Conservation (phyloP, 1,140 invertebrate species). For the Sarcophaga bullata region DNA sequence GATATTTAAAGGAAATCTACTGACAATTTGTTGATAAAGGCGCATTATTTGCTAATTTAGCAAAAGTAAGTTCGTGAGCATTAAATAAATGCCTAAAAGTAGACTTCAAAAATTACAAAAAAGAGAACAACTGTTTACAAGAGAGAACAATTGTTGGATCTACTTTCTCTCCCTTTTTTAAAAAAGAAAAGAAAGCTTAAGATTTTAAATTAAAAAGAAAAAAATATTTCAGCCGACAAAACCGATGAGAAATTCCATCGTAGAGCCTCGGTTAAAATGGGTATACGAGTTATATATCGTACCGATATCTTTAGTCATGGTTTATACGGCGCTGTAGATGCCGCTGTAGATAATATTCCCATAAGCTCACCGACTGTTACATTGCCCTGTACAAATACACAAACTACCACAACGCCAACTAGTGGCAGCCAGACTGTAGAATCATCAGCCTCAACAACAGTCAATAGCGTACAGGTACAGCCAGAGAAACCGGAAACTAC, state of each 20-base stretch:
- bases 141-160: not conserved
- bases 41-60: too few relatives aligned
- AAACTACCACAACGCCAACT: slow-evolving; percentile 37
- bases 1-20: too few relatives aligned
- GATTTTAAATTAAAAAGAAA: too few relatives aligned
- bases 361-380: slow-evolving; percentile 51
- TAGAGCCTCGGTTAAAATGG: slow-evolving; percentile 62
- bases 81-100: too few relatives aligned
- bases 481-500: not conserved
- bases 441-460: not conserved
- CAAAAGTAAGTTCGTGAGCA: too few relatives aligned
- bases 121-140: too few relatives aligned
- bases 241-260: slow-evolving; percentile 64
- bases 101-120: too few relatives aligned
- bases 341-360: slow-evolving; percentile 54
- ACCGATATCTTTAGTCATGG: slow-evolving; percentile 59
- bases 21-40: too few relatives aligned
- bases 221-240: slow-evolving; percentile 55
- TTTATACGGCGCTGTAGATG: slow-evolving; percentile 49
- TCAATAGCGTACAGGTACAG: not conserved
- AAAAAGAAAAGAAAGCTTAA: too few relatives aligned
- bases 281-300: slow-evolving; percentile 61
- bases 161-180: not conserved
- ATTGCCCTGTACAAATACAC: slow-evolving; percentile 46
- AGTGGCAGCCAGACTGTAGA: not conserved